Evolutionary conservation across 2,888 invertebrate genomes (phyloP), one percentile per base, ranked within the genome.

Genomic region (Anticlea derivata): DNA sequence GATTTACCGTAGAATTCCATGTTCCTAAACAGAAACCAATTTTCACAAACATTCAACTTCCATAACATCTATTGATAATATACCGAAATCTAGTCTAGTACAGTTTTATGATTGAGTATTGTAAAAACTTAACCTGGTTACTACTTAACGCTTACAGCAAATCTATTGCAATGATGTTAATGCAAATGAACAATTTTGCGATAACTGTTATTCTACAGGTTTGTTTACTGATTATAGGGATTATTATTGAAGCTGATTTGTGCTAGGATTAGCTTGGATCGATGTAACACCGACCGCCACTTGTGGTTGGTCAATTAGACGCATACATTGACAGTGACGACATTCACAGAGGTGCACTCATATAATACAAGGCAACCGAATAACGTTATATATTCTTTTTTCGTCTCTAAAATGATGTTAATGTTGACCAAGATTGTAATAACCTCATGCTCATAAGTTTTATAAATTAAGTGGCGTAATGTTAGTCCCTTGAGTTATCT

Each of bases 161-260:
- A 50, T 54, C 26, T 53, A 55, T 33, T 39, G 45, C 46, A 39
- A 34, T 38, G 41, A 23, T 53, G 40, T 48, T 39, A 35, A 34
- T 55, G 50, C 55, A 61, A 54, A 52, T 48, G 10, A 53, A 52
- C 26, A 34, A 50, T 49, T 23, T 33, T 44, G 24, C 3, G 10
- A 3, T 17, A 34, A 26, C 29, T 47, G 23, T 52, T 39, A 38
- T 13, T 50, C 51, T 51, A 58, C 12, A 22, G 26, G 30, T 50
- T 46, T 29, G 27, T 55, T 38, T 61, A 60, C 41, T 41, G 52
- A 56, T 48, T 48, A 53, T 58, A 60, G 33, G 50, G 60, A 60
- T 60, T 63, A 58, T 58, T 55, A 60, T 53, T 53, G 55, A 59
- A 59, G 55, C 58, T 55, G 49, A 44, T 59, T 59, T 51, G 49